Base-by-base conservation (phyloP, 2,797 vertebrate genomes). In the Chelon auratus region DNA sequence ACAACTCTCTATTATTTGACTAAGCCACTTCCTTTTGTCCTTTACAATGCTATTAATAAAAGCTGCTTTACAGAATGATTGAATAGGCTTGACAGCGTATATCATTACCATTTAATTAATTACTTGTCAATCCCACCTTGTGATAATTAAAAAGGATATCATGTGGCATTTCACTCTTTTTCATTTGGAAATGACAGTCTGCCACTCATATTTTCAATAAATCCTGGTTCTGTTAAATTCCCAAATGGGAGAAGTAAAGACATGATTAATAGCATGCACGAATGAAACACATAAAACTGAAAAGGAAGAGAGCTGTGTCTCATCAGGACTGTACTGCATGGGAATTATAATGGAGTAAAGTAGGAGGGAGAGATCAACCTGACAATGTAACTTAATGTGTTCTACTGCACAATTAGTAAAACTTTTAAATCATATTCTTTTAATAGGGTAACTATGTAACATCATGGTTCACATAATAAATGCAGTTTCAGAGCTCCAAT, bases 71-170 rank as follows among this genome's bases (percentile, higher is more conserved):
- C 37, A 37, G 62, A 62, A 78, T 84, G 75, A 85, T 64, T 83
- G 74, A 92, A 83, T 53, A 24, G 67, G 71, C 62, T 76, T 80
- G 84, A 81, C 89, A 80, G 77, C 48, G 1, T 86, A 75, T 75
- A 83, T 77, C 72, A 91, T 90, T 89, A 84, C 55, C 69, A 85
- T 84, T 89, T 76, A 84, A 93, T 91, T 80, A 91, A 93, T 91
- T 84, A 86, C 85, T 82, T 86, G 87, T 86, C 90, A 92, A 83
- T 90, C 81, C 81, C 80, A 86, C 86, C 80, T 83, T 78, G 56
- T 68, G 75, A 88, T 91, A 89, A 92, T 91, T 91, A 91, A 90
- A 92, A 88, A 85, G 77, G 75, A 93, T 89, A 85, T 82, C 33
- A 85, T 89, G 88, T 52, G 55, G 60, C 76, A 74, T 86, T 87